A percentile compares a stretch with the other conserved stretches of the same genome.
Evolutionary conservation across 2,888 invertebrate genomes (phyloP).

Genomic region (Agonopterix heracliana): DNA sequence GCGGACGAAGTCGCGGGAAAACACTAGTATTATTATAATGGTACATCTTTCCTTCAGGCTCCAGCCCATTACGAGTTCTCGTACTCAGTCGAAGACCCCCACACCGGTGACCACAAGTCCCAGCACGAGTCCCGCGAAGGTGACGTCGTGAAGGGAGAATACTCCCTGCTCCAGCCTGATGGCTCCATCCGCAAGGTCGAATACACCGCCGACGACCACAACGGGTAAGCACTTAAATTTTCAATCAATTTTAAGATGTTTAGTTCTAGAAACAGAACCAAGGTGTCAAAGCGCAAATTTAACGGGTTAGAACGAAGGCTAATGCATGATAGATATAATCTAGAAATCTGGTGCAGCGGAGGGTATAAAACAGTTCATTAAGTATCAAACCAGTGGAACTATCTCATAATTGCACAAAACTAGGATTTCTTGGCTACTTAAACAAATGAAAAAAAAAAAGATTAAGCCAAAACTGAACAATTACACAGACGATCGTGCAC

Average conservation of each 20-base stretch:
- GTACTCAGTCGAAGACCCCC: conserved; percentile 75
- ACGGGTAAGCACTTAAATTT: conserved; percentile 49
- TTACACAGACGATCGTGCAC: conserved; percentile 15
- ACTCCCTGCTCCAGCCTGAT: conserved; percentile 73
- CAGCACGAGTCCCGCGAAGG: conserved; percentile 66
- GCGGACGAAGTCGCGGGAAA: no score
- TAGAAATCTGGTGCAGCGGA: conserved; percentile 1
- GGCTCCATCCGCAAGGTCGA: conserved; percentile 73
- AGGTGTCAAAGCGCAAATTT: no score
- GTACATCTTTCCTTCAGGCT: conserved; percentile 32
- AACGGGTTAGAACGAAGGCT: no score
- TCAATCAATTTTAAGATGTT: background rate
- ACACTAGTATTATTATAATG: no score
- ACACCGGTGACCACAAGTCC: conserved; percentile 75
- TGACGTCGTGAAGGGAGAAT: conserved; percentile 70
- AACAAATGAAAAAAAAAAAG: no score
- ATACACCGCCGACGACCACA: conserved; percentile 73
- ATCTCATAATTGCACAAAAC: no score
- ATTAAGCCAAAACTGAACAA: background rate
- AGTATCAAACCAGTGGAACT: conserved; percentile 1
- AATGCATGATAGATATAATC: background rate
- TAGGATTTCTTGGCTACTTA: no score
- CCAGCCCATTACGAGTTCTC: conserved; percentile 76
- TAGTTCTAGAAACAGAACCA: no score
- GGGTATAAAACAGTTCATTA: background rate